Evolutionary conservation across 2,113 vertebrate species (phyloP), one percentile per base, ranked within the genome.

Genomic region (Podarcis muralis): DNA sequence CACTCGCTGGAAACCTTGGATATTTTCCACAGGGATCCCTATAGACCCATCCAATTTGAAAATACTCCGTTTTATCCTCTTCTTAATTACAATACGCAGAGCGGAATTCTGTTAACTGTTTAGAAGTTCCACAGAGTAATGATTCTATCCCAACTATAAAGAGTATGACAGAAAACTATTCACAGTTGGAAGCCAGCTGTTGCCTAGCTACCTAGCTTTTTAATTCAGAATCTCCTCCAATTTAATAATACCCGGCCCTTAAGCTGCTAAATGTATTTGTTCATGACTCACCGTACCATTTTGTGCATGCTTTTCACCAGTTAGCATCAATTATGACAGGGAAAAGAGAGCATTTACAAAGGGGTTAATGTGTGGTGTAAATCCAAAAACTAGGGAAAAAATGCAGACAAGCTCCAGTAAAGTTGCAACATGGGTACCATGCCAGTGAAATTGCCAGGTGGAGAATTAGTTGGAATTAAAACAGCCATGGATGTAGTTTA

Each of bases 191-290:
- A 92, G 80, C 85, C 89, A 92, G 87, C 90, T 90, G 96, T 97
- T 97, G 96, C 96, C 96, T 96, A 96, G 96, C 93, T 97, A 95
- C 96, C 93, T 93, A 4, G 83, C 94, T 93, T 93, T 95, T 94
- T 94, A 93, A 95, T 96, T 94, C 90, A 89, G 93, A 92, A 93
- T 95, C 88, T 91, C 91, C 87, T 90, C 79, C 94, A 94, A 94
- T 94, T 95, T 40, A 25, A n/a, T 93, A 94, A 94, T 87, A 89
- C 86, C 83, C 83, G 57, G 87, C 90, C 92, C 90, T 93, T 94
- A 85, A 94, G 90, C 92, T 90, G 90, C 86, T 94, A 92, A 94
- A 92, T 87, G 86, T 81, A 59, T 93, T 94, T 94, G 88, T 87
- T 94, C 59, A 12, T 87, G 94, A 92, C 81, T 91, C 59, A 62